Base-by-base conservation (phyloP, 2,797 vertebrate genomes). In the Naso thynnoides region DNA sequence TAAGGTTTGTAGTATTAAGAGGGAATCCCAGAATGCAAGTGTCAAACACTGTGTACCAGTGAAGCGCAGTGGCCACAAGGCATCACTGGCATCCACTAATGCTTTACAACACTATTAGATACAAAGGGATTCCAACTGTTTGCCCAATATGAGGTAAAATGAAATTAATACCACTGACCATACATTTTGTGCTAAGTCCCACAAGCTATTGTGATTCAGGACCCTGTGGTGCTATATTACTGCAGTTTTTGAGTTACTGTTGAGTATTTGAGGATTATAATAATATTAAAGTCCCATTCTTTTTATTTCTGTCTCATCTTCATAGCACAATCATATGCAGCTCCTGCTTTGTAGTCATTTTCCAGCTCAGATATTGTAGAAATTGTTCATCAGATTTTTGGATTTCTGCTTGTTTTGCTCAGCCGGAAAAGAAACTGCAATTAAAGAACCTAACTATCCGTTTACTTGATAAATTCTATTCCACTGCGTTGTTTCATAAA, bases 391-490 rank as follows among this genome's bases (percentile, higher is more conserved):
- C 78, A 94, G 24, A 95, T 95, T 93, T 95, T 95, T 94, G 93
- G 92, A 95, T 93, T 90, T 92, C 11, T 53, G 16, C 57, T 60
- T 47, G 38, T 31, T 44, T 33, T 48, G 9, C 69, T 60, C 95
- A 92, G 91, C 93, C 92, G 80, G 79, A 95, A 31, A 94, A 91
- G 92, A 94, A 92, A 89, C 92, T 89, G 95, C 96, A 97, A 97
- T 98, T 98, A 98, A 92, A 81, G 94, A 95, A 93, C 95, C 93
- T 91, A 94, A 95, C 96, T 95, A 98, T 99, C 95, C 92, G 95
- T 98, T 98, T 96, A 94, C 94, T 97, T 99, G 97, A 99, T 98
- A 95, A 98, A 98, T 99, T 95, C 94, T 91, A 88, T 94, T 95
- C 94, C 95, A 94, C 93, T 91, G 92, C 93, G 95, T 97, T 95